Evolutionary conservation across 1,140 invertebrate species (phyloP).

Genomic region (Pentalonia nigronervosa): DNA sequence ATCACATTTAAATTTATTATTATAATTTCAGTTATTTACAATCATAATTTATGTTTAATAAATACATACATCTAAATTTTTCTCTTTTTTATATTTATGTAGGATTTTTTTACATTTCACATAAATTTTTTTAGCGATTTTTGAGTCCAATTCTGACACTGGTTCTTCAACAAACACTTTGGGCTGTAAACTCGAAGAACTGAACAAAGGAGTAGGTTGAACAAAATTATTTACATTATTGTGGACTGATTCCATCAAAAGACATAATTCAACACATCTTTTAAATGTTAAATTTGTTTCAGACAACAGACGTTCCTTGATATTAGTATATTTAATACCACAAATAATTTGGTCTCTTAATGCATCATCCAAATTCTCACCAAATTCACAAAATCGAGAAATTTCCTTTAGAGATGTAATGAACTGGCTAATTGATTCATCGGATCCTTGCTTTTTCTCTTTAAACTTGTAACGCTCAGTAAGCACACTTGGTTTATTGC

Average conservation of each 20-base stretch:
- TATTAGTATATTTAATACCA: background rate
- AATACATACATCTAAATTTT: constrained; percentile 43
- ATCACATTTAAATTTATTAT: background rate
- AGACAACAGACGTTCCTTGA: background rate
- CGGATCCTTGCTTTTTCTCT: background rate
- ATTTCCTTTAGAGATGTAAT: background rate
- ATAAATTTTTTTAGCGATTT: too few relatives aligned
- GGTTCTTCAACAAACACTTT: too few relatives aligned
- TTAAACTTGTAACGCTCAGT: background rate
- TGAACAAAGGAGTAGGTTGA: too few relatives aligned
- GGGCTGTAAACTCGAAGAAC: too few relatives aligned
- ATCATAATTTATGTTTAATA: background rate
- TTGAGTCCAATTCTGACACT: too few relatives aligned
- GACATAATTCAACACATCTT: background rate
- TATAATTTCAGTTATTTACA: background rate
- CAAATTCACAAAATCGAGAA: constrained; percentile 12
- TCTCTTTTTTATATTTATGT: background rate
- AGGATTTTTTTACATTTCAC: constrained; percentile 39
- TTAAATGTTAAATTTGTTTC: background rate
- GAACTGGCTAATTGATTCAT: background rate
- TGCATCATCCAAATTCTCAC: background rate
- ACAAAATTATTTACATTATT: too few relatives aligned
- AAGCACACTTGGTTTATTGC: background rate
- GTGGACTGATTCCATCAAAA: constrained; percentile 1
- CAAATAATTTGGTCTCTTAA: background rate